These are phyloP conservation scores for Eupithecia vulgata DNA, from an alignment of 2,888 invertebrate genomes.

Conservation along the genomic window DNA sequence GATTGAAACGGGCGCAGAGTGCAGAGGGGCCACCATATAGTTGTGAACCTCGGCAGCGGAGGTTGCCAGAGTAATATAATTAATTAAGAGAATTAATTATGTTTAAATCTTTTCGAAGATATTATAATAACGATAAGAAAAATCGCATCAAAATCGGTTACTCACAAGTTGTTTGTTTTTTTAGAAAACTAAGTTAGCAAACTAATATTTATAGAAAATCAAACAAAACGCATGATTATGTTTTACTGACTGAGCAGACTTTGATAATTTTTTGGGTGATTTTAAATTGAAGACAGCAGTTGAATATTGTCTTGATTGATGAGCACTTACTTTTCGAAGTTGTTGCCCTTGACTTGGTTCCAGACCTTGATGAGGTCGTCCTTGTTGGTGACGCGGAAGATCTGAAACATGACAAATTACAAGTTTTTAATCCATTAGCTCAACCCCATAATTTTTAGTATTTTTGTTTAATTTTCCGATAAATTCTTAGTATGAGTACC, in stretches of 20 bases:
- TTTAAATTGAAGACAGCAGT: not conserved
- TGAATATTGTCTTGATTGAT: not conserved
- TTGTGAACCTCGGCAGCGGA: too few species aligned
- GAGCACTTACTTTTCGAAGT: slow-evolving; percentile 81
- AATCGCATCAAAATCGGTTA: too few species aligned
- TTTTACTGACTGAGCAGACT: not conserved
- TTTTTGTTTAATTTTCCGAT: not conserved
- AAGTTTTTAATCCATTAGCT: not conserved
- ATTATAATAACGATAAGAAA: too few species aligned
- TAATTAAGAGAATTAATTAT: too few species aligned
- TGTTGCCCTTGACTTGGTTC: slow-evolving; percentile 85
- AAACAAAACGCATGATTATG: too few species aligned
- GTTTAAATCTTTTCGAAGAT: too few species aligned
- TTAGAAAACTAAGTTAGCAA: too few species aligned
- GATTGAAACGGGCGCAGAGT: not conserved
- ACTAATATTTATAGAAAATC: too few species aligned
- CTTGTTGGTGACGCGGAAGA: slow-evolving; percentile 86
- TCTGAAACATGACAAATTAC: slow-evolving; percentile 67
- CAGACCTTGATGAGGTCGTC: slow-evolving; percentile 89
- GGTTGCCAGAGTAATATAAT: too few species aligned
- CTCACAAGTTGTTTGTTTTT: too few species aligned
- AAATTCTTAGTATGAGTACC: not conserved
- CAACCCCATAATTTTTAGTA: too few species aligned
- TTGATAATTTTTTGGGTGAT: not conserved
- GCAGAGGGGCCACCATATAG: too few species aligned